These are phyloP conservation scores for Sapayoa aenigma DNA, from an alignment of 2,113 vertebrate genomes.

Conservation along the genomic window DNA sequence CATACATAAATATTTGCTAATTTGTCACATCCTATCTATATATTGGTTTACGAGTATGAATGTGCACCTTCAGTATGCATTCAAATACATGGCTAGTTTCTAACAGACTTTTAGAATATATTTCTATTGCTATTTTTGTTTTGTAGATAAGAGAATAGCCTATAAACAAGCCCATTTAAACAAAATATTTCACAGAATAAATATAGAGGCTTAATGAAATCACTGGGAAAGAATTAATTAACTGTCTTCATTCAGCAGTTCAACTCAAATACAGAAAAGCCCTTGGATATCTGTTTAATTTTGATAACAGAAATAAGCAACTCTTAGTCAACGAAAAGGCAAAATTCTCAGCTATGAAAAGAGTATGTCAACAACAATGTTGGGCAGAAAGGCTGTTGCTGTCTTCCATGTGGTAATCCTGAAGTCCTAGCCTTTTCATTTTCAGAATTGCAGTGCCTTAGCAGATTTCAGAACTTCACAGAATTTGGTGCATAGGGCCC, in stretches of 20 bases:
- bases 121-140: background rate
- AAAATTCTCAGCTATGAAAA: background rate
- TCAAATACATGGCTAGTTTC: background rate
- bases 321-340: background rate
- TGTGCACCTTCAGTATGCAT: background rate
- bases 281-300: background rate
- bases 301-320: background rate
- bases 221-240: conserved; percentile 2
- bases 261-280: background rate
- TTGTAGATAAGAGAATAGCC: background rate
- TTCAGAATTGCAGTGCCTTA: background rate
- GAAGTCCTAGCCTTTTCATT: background rate
- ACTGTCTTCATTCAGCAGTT: background rate
- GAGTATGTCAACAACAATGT: background rate
- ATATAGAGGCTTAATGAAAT: background rate
- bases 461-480: background rate
- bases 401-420: background rate
- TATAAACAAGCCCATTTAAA: background rate
- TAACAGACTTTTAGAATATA: background rate
- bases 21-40: background rate
- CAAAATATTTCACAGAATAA: background rate
- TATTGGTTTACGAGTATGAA: background rate
- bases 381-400: background rate
- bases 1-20: background rate
- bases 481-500: background rate